A percentile compares a stretch with the other conserved stretches of the same genome.
These are phyloP conservation scores for Peromyscus californicus DNA, from an alignment of 2,113 vertebrate species.

Conservation along the genomic window DNA sequence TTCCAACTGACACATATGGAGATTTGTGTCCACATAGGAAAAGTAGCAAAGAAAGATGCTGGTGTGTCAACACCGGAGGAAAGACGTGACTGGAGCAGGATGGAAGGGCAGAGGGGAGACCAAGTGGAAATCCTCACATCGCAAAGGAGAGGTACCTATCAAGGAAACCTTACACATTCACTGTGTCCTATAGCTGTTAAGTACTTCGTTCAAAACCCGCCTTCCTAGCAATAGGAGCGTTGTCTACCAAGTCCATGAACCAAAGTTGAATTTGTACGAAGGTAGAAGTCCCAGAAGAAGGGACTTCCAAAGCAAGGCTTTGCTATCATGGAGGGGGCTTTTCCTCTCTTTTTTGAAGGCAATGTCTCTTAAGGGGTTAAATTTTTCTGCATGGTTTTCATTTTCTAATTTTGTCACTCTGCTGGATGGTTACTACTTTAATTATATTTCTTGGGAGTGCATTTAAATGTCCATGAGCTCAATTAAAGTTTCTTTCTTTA, in stretches of 20 bases:
- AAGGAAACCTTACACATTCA: neutral
- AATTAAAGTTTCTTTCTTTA: constrained; percentile 50
- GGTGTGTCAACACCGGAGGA: too few relatives aligned
- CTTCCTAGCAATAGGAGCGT: neutral
- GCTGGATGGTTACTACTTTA: constrained; percentile 5
- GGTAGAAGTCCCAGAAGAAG: neutral
- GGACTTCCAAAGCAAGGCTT: neutral
- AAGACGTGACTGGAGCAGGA: neutral
- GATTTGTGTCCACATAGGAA: neutral
- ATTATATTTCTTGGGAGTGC: constrained; percentile 39
- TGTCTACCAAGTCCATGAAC: neutral
- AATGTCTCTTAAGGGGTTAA: neutral
- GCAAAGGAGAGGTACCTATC: neutral
- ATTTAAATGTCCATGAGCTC: constrained; percentile 49
- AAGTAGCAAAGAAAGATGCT: neutral
- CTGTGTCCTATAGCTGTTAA: neutral
- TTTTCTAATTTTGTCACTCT: constrained; percentile 62
- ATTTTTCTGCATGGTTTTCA: constrained; percentile 9
- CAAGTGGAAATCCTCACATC: neutral
- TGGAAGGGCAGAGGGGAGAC: neutral
- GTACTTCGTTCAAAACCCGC: neutral
- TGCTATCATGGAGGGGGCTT: neutral
- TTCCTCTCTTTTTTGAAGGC: neutral
- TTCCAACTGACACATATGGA: neutral
- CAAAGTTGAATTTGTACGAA: neutral